Percentiles rank a stretch among this genome's conserved stretches.
Evolutionary conservation across 2,888 invertebrate species (phyloP).

Genomic region (Acleris sparsana): DNA sequence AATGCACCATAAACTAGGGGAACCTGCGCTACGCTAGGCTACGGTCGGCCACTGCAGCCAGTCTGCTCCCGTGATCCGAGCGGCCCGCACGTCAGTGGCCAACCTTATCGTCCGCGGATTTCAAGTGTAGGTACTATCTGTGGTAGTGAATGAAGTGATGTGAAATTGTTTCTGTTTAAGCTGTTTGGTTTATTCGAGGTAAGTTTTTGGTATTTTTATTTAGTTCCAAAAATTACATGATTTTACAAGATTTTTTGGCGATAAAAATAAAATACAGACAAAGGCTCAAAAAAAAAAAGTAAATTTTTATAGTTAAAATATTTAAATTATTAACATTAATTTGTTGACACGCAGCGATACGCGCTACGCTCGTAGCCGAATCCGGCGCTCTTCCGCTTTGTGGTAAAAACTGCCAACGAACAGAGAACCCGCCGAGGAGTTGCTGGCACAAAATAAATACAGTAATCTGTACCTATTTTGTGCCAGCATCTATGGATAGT

Average conservation of each 20-base stretch:
- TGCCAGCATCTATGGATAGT: too few species aligned
- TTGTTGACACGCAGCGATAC: too few species aligned
- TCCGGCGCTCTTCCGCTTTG: too few species aligned
- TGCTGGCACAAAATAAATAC: too few species aligned
- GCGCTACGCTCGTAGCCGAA: too few species aligned
- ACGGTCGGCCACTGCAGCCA: constrained; percentile 42
- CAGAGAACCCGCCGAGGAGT: too few species aligned
- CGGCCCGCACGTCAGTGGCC: constrained; percentile 39
- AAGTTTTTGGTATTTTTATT: not conserved
- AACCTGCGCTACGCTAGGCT: constrained; percentile 43
- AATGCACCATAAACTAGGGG: constrained; percentile 14
- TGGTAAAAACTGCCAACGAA: too few species aligned
- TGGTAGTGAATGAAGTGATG: constrained; percentile 3
- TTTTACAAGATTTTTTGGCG: not conserved
- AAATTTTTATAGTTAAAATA: too few species aligned
- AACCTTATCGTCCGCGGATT: constrained; percentile 9
- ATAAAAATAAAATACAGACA: too few species aligned
- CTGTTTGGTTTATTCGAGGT: not conserved
- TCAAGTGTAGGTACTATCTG: not conserved
- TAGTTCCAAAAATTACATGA: not conserved
- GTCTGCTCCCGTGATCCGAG: constrained; percentile 40
- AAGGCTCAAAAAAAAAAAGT: too few species aligned
- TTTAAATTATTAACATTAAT: too few species aligned
- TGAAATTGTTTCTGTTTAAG: not conserved
- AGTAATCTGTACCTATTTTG: too few species aligned